Evolutionary conservation across 2,888 invertebrate genomes (phyloP).

Genomic region (Leptinotarsa tumamoca): DNA sequence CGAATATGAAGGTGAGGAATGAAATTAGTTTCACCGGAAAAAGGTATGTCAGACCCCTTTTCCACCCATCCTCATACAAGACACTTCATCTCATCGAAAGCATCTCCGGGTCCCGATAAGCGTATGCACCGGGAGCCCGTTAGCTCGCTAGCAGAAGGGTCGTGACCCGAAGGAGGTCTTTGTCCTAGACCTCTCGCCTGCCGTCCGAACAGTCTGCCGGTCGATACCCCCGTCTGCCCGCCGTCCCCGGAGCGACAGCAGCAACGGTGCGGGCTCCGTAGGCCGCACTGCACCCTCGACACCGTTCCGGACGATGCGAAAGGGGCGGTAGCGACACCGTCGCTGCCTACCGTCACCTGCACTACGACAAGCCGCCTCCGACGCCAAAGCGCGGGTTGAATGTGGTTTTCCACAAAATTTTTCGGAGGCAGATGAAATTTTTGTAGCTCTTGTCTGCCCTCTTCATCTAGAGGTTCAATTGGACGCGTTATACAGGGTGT

Average conservation of each 20-base stretch:
- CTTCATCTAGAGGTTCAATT: no score
- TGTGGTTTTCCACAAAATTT: no score
- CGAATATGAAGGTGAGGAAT: no score
- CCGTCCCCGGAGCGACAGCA: background rate
- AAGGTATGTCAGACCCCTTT: no score
- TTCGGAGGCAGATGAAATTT: no score
- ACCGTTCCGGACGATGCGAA: slow-evolving; percentile 38
- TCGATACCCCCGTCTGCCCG: slow-evolving; percentile 18
- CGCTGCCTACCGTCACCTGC: slow-evolving; percentile 41
- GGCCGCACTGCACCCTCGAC: slow-evolving; percentile 33
- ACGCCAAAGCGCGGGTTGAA: no score
- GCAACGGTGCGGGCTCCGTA: background rate
- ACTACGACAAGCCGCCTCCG: slow-evolving; percentile 35
- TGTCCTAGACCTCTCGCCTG: slow-evolving; percentile 65
- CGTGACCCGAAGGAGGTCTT: slow-evolving; percentile 68
- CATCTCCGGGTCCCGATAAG: background rate
- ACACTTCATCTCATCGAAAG: no score
- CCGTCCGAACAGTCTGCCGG: slow-evolving; percentile 48
- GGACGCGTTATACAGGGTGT: no score
- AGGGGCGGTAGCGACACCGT: slow-evolving; percentile 31
- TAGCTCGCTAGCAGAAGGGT: slow-evolving; percentile 48
- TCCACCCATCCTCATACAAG: no score
- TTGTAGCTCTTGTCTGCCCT: no score
- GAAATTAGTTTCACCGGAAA: no score
- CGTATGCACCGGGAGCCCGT: slow-evolving; percentile 3